Base-by-base conservation (phyloP, 2,888 invertebrate species). In the Drosophila niveifrons region DNA sequence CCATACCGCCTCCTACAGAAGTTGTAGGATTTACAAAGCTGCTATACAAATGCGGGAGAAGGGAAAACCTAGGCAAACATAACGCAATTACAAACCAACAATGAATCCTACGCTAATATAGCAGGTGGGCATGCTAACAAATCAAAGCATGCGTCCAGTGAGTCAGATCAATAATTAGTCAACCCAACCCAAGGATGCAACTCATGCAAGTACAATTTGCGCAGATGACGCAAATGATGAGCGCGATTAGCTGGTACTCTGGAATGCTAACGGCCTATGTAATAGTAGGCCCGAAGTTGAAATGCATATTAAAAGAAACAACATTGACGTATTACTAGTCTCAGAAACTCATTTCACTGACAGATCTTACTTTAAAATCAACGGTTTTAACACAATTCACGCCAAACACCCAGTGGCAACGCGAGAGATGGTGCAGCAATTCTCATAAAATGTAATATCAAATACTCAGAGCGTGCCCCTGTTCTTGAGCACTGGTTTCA, bases 231-330 rank as follows among this genome's bases (percentile, higher is more conserved):
- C 17, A 15, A 43, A 43, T 15, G 15, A 43, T 43, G 43, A 15
- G 43, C 10, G 13, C 43, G 9, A 39, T 18, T 18, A 43, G 9
- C 13, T 43, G 2, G 9, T 15, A 7, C 4, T 43, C 4, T 41
- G 41, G 41, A 52, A 61, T 44, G 51, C 61, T 34, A 61, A 61
- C 34, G 52, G 36, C 34, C 23, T 52, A 31, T 31, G 55, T 17
- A 31, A 29, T 3, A 31, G 31, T 13, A 55, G 44, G 29, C 55
- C 55, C 2, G 31, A 31, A 31, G 31, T 18, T 18, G 3, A 18
- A 18, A 18, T 18, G 18, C 3, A 18, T 18, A 18, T 18, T 18
- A 18, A 18, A 18, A 18, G 18, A 18, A 18, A 18, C 18, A 18
- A 18, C 18, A 18, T 17, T 17, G 17, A 17, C 2, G 17, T 17